phyloP scores from a whole-genome alignment of 2,888 invertebrate genomes.

The Callyntrura sp. region DNA sequence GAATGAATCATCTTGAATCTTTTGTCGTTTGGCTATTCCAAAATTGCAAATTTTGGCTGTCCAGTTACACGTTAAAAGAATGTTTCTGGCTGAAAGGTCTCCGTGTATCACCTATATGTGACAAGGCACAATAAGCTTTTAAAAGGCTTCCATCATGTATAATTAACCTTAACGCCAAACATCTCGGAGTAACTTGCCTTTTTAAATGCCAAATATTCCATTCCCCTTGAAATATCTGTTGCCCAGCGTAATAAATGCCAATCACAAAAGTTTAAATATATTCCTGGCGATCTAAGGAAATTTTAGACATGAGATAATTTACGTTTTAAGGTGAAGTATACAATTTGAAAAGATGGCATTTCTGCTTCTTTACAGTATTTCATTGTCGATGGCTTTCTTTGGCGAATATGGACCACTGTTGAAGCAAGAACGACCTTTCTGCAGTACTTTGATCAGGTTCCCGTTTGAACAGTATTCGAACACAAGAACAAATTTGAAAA shows the following conservation, averaged over 20 bases:
- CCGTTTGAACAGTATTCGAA: constrained; percentile 76
- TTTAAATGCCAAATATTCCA: constrained; percentile 75
- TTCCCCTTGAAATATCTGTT: constrained; percentile 76
- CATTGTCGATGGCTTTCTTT: constrained; percentile 60
- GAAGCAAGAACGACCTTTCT: constrained; percentile 65
- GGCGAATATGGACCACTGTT: constrained; percentile 54
- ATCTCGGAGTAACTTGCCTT: constrained; percentile 43
- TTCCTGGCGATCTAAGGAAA: constrained; percentile 58
- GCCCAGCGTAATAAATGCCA: constrained; percentile 73
- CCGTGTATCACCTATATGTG: constrained; percentile 61
- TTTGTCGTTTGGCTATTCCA: constrained; percentile 47
- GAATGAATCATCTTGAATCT: constrained; percentile 50
- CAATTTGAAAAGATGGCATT: too few relatives aligned
- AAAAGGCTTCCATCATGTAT: not conserved
- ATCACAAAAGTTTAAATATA: constrained; percentile 60
- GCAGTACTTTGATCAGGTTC: constrained; percentile 66
- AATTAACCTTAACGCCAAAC: not conserved
- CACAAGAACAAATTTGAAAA: constrained; percentile 51
- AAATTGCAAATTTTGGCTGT: constrained; percentile 72
- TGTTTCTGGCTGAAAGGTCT: constrained; percentile 62
- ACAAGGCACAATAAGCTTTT: not conserved
- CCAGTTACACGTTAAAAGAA: constrained; percentile 65
- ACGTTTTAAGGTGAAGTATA: not conserved
- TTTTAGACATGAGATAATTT: constrained; percentile 11
- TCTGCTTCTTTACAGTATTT: constrained; percentile 56